Evolutionary conservation across 2,113 vertebrate species (phyloP).

Genomic region (Dunckerocampus dactyliophorus): DNA sequence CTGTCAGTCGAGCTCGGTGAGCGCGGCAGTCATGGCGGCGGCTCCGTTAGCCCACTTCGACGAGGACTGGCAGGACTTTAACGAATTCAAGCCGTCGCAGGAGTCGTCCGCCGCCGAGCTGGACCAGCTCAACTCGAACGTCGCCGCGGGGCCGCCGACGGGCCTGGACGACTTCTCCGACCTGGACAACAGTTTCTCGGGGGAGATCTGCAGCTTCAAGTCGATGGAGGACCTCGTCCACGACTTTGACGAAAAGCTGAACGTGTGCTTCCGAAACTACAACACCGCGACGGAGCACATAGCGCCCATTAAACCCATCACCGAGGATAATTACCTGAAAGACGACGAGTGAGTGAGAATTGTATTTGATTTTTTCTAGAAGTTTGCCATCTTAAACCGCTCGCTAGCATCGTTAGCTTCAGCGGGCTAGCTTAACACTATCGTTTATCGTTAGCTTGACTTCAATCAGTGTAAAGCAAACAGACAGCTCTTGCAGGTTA

Average conservation of each 20-base stretch:
- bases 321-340: conserved; percentile 82
- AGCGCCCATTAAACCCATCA: conserved; percentile 80
- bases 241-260: conserved; percentile 85
- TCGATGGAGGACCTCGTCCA: conserved; percentile 81
- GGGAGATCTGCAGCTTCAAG: conserved; percentile 74
- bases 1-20: conserved; percentile 11
- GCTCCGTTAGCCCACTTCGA: conserved; percentile 85
- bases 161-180: conserved; percentile 70
- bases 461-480: conserved; percentile 38
- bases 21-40: conserved; percentile 73
- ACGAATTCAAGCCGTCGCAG: conserved; percentile 84
- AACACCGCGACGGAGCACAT: conserved; percentile 75
- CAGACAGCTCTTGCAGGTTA: background rate
- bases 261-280: conserved; percentile 83
- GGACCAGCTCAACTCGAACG: conserved; percentile 73
- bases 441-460: conserved; percentile 19
- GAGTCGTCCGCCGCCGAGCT: conserved; percentile 54
- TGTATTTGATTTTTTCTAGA: conserved; percentile 34
- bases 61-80: conserved; percentile 97
- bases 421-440: conserved; percentile 11
- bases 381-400: background rate
- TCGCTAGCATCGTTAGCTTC: conserved; percentile 37
- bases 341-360: conserved; percentile 87
- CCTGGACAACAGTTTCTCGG: conserved; percentile 76
- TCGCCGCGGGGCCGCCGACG: conserved; percentile 55